These are phyloP conservation scores for Panulirus ornatus DNA, from an alignment of 1,140 invertebrate species.

Conservation along the genomic window DNA sequence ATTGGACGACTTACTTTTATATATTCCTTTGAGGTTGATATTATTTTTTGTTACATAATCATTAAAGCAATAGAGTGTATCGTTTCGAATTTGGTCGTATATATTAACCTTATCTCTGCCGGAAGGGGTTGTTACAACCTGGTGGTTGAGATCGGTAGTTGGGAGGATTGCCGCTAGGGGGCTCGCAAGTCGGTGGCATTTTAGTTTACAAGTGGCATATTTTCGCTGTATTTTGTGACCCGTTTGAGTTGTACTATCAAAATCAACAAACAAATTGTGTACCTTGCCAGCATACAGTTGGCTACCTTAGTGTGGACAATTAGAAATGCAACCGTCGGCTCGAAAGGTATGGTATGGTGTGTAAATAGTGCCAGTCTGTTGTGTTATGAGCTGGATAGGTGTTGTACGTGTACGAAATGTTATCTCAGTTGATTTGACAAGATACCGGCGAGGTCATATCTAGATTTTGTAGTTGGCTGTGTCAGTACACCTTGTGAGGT, in stretches of 20 bases:
- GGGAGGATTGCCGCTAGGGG: constrained; percentile 4
- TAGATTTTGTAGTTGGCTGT: not conserved
- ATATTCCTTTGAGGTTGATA: not conserved
- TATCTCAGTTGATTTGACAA: not conserved
- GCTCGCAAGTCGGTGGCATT: not conserved
- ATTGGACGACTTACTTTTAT: not conserved
- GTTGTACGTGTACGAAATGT: not conserved
- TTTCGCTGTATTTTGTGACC: constrained; percentile 12
- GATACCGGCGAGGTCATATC: not conserved
- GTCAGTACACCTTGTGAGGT: too few species aligned
- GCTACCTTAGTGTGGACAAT: not conserved
- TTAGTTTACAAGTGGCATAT: constrained; percentile 40
- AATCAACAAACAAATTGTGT: not conserved
- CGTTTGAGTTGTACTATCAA: not conserved
- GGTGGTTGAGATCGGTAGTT: not conserved
- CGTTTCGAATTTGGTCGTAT: too few species aligned
- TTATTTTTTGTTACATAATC: not conserved
- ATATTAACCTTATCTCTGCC: too few species aligned
- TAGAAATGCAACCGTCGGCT: not conserved
- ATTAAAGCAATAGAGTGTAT: too few species aligned
- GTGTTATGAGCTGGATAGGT: not conserved
- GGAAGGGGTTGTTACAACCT: too few species aligned
- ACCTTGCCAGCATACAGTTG: not conserved
- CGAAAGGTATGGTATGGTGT: not conserved
- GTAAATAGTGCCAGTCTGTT: not conserved